Evolutionary conservation across 2,888 invertebrate species (phyloP).

Genomic region (Tanaodytes sp.): DNA sequence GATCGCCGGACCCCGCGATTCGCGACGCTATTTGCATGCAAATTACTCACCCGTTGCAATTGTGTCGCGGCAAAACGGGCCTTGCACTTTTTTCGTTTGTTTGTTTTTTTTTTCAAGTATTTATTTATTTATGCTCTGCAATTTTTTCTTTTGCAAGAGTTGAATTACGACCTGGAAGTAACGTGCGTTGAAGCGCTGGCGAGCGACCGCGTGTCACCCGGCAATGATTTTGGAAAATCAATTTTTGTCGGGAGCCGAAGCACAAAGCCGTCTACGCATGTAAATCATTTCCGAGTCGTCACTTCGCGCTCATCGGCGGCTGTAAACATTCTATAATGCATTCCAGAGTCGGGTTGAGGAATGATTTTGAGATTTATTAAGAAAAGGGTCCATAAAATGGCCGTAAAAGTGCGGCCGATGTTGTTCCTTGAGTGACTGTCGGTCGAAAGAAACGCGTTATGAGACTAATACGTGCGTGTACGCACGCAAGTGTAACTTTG

Average conservation of each 20-base stretch:
- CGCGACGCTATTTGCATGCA: constrained; percentile 70
- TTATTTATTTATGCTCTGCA: not conserved
- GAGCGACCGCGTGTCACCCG: constrained; percentile 20
- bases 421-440: constrained; percentile 30
- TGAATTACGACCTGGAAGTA: constrained; percentile 31
- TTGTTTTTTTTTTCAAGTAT: not conserved
- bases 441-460: too few species aligned
- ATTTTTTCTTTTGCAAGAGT: too few species aligned
- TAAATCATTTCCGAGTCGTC: constrained; percentile 45
- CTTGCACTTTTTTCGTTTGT: constrained; percentile 31
- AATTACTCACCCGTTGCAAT: constrained; percentile 59
- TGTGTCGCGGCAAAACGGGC: constrained; percentile 19
- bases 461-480: too few species aligned
- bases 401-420: constrained; percentile 28
- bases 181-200: not conserved
- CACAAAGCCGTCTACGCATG: constrained; percentile 22
- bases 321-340: constrained; percentile 42
- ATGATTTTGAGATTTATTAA: constrained; percentile 44
- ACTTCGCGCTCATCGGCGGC: constrained; percentile 34
- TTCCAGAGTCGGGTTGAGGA: constrained; percentile 27
- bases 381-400: constrained; percentile 46
- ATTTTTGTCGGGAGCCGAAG: constrained; percentile 28
- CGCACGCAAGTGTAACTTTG: too few species aligned
- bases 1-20: constrained; percentile 59
- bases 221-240: constrained; percentile 38